Base-by-base conservation (phyloP, 2,113 vertebrate species). In the Nycticebus coucang region DNA sequence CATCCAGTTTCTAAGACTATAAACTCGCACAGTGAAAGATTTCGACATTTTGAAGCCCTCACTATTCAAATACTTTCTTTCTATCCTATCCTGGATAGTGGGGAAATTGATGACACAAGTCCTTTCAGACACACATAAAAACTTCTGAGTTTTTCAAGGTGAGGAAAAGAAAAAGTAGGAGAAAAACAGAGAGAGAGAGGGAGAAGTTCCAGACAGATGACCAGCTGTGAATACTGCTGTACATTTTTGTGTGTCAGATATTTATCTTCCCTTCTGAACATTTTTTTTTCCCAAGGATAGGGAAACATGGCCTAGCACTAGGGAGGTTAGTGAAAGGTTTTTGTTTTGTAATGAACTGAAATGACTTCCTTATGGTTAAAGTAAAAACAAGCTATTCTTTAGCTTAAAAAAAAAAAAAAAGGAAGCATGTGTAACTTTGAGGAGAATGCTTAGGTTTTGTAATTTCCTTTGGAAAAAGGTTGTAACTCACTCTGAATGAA, bases 291-390 rank as follows among this genome's bases (percentile, higher is more conserved):
- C n/a, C 24, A 96, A 89, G 90, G 60, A 94, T 71, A 82, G 62
- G 87, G 92, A 95, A 89, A 80, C 50, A 35, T 19, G 59, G 87
- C n/a, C 80, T 60, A 77, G 80, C 68, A 86, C 94, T 37, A 68
- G 75, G n/a, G 75, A 96, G 91, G 89, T 84, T 95, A 93, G 79
- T 89, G 89, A 85, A 78, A 97, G 93, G 60, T 93, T 87, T 96
- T 94, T 84, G 45, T 89, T 92, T 94, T 89, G 92, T 87, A 96
- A 91, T n/a, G 68, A 88, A 93, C 91, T 89, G 77, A 96, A 97
- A 98, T 97, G n/a, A 91, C 91, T 98, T 97, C 97, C 97, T 97
- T 95, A 97, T 97, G 97, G 89, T 57, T 89, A 78, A 66, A 94
- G 95, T 94, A 94, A 97, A 97, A 90, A 81, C 45, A 92, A 79